Percentiles rank a stretch among this genome's conserved stretches.
Evolutionary conservation across 2,113 vertebrate genomes (phyloP).

Genomic region (Potamarius usumacintae): DNA sequence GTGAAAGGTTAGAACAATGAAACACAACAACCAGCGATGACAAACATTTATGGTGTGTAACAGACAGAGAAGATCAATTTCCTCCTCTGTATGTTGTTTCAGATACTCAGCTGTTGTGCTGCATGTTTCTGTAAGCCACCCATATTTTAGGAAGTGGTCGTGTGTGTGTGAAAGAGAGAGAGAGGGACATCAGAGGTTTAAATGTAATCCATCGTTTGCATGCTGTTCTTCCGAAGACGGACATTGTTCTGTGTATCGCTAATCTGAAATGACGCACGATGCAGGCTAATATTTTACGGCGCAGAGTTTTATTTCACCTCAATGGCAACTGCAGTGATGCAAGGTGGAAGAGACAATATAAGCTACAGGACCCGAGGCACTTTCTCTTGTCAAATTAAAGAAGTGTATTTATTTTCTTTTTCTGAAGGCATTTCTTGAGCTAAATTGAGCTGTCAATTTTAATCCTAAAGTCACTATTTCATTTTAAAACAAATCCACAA

Average conservation of each 20-base stretch:
- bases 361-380: not conserved
- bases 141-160: conserved; percentile 38
- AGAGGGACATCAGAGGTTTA: conserved; percentile 35
- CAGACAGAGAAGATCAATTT: conserved; percentile 4
- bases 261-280: conserved; percentile 55
- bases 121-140: not conserved
- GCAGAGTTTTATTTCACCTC: conserved; percentile 60
- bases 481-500: conserved; percentile 19
- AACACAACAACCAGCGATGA: not conserved
- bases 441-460: not conserved
- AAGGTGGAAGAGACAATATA: not conserved
- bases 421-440: not conserved
- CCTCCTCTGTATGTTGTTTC: not conserved
- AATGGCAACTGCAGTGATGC: conserved; percentile 32
- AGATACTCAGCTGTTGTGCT: not conserved
- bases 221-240: conserved; percentile 53
- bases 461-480: conserved; percentile 1
- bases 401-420: not conserved
- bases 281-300: conserved; percentile 58
- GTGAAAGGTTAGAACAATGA: conserved; percentile 7
- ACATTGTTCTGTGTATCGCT: conserved; percentile 57
- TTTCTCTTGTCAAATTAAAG: not conserved
- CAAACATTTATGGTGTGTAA: not conserved
- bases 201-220: conserved; percentile 53
- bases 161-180: not conserved